These are phyloP conservation scores for Pseudorhombus dupliciocellatus DNA, from an alignment of 2,113 vertebrate species.

Conservation along the genomic window DNA sequence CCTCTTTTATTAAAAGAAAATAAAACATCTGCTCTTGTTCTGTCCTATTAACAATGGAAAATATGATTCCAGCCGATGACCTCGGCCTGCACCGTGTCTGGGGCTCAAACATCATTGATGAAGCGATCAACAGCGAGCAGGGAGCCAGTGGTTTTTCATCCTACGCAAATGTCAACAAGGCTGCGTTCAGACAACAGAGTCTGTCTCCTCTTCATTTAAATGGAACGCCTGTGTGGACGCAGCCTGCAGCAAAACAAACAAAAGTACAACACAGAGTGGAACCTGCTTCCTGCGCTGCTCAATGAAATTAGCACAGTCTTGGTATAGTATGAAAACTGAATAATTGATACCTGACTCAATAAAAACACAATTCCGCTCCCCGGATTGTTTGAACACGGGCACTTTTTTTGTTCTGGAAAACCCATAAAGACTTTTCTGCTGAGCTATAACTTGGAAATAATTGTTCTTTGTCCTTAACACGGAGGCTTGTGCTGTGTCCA, in stretches of 20 bases:
- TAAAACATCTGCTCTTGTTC: neutral
- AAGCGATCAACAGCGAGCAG: neutral
- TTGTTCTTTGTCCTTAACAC: neutral
- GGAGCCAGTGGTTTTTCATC: neutral
- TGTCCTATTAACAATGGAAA: neutral
- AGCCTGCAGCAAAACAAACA: neutral
- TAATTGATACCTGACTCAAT: neutral
- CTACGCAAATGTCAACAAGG: neutral
- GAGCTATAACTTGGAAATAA: conserved; percentile 1
- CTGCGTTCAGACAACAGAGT: neutral
- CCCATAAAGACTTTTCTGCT: neutral
- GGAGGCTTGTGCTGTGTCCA: neutral
- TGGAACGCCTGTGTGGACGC: neutral
- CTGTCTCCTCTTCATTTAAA: neutral
- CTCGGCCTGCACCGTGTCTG: neutral
- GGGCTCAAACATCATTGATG: neutral
- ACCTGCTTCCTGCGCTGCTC: neutral
- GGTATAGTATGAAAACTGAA: neutral
- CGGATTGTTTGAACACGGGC: neutral
- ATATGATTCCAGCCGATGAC: neutral
- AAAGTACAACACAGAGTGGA: neutral
- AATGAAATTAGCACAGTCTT: neutral
- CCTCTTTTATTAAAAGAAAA: neutral
- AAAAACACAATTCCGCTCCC: neutral
- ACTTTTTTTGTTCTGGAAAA: neutral